Percentiles rank a stretch among this genome's conserved stretches.
phyloP scores from a whole-genome alignment of 1,140 invertebrate genomes.

The Drosophila orosa region DNA sequence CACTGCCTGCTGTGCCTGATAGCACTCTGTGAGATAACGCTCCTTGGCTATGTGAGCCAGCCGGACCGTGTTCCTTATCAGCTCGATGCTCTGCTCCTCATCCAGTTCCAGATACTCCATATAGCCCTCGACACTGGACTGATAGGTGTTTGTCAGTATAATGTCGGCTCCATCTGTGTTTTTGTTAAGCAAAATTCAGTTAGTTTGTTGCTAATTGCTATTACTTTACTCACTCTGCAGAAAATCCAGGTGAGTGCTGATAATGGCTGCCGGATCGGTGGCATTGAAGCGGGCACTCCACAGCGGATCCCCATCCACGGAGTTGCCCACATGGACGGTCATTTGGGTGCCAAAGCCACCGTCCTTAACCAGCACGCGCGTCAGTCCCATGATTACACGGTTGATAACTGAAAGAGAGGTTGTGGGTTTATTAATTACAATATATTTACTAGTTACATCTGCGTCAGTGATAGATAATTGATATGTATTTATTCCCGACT shows the following conservation, averaged over 20 bases:
- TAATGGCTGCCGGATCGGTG: constrained; percentile 89
- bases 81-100: constrained; percentile 87
- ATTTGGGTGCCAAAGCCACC: constrained; percentile 92
- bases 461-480: constrained; percentile 31
- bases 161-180: constrained; percentile 91
- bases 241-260: constrained; percentile 91
- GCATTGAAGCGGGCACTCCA: constrained; percentile 92
- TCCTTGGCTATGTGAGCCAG: constrained; percentile 86
- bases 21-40: constrained; percentile 76
- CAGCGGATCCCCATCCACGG: constrained; percentile 90
- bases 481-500: constrained; percentile 2
- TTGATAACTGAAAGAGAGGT: constrained; percentile 1
- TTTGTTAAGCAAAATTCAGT: constrained; percentile 12
- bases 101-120: constrained; percentile 88
- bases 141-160: constrained; percentile 95
- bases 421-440: constrained; percentile 9
- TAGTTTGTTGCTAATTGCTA: constrained; percentile 38
- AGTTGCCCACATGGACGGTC: constrained; percentile 88
- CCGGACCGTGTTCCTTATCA: constrained; percentile 90
- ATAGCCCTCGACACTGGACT: constrained; percentile 93
- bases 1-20: constrained; percentile 56
- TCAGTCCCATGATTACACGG: constrained; percentile 52
- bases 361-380: constrained; percentile 86
- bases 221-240: constrained; percentile 84
- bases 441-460: constrained; percentile 20